Percentiles rank a stretch among this genome's conserved stretches.
Conservation (phyloP, 2,797 vertebrate species). For the Ispidina picta region DNA sequence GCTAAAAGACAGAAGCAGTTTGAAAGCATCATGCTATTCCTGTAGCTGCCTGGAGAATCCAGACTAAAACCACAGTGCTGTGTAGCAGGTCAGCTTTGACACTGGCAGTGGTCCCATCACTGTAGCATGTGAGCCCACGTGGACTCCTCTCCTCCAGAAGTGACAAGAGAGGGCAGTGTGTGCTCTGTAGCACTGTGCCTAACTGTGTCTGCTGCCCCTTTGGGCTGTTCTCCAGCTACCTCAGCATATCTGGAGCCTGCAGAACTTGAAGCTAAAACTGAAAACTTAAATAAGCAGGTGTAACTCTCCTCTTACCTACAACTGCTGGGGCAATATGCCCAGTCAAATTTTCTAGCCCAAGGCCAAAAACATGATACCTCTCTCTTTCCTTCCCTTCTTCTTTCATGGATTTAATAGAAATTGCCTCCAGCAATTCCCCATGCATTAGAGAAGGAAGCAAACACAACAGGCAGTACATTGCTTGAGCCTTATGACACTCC, state of each 20-base stretch:
- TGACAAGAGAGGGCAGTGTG: not conserved
- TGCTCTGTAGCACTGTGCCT: not conserved
- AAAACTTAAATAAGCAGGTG: not conserved
- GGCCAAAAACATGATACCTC: not conserved
- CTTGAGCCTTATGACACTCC: not conserved
- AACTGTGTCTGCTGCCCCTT: not conserved
- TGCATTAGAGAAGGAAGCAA: conserved; percentile 22
- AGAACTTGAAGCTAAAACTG: not conserved
- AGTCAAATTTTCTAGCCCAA: not conserved
- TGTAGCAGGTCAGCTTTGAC: not conserved
- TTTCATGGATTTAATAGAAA: conserved; percentile 2
- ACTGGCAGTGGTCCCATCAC: not conserved
- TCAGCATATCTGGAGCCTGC: not conserved
- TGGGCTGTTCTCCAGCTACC: not conserved
- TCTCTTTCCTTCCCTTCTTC: not conserved
- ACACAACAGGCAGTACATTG: not conserved
- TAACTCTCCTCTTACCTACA: not conserved
- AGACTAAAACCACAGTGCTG: not conserved
- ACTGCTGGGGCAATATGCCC: not conserved
- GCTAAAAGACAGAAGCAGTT: not conserved
- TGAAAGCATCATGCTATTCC: not conserved
- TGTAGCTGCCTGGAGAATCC: not conserved
- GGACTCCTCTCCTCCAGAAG: not conserved
- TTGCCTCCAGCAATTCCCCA: not conserved
- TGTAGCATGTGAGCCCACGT: not conserved